Percentiles rank a stretch among this genome's conserved stretches.
Conservation (phyloP, 2,888 invertebrate species). For the Argyra leucocephala region DNA sequence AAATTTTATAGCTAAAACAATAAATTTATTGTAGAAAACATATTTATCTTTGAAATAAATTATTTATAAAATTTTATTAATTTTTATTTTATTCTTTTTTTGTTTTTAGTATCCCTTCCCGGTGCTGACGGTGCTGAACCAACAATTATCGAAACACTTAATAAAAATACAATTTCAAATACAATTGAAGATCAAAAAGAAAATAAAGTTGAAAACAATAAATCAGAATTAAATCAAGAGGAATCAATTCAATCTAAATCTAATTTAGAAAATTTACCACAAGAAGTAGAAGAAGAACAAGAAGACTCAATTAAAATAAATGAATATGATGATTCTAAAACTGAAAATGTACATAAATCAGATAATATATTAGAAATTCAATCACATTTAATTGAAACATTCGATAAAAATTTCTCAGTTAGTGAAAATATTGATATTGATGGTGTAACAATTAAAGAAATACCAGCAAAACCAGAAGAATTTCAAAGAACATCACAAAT, state of each 20-base stretch:
- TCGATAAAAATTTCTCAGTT: constrained; percentile 28
- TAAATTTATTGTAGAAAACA: no score
- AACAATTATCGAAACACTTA: constrained; percentile 39
- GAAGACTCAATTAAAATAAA: constrained; percentile 19
- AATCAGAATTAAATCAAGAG: no score
- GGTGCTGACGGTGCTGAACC: constrained; percentile 41
- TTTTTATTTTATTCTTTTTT: constrained; percentile 12
- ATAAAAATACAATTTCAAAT: constrained; percentile 26
- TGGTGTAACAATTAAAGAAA: constrained; percentile 35
- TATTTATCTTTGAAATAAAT: no score
- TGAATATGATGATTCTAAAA: constrained; percentile 10
- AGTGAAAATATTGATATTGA: constrained; percentile 29
- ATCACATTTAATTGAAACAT: constrained; percentile 41
- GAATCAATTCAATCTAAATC: not conserved
- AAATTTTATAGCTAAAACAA: no score
- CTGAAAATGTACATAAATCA: constrained; percentile 1
- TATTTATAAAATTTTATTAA: not conserved
- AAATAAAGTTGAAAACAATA: constrained; percentile 9
- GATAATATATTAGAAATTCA: constrained; percentile 36
- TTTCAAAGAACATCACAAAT: constrained; percentile 34
- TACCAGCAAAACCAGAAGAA: constrained; percentile 36
- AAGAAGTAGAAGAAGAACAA: constrained; percentile 17
- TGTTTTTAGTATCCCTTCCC: constrained; percentile 41
- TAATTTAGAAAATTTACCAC: not conserved
- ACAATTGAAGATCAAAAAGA: constrained; percentile 15